Evolutionary conservation across 1,140 invertebrate species (phyloP).

Genomic region (Heliconius hewitsoni): DNA sequence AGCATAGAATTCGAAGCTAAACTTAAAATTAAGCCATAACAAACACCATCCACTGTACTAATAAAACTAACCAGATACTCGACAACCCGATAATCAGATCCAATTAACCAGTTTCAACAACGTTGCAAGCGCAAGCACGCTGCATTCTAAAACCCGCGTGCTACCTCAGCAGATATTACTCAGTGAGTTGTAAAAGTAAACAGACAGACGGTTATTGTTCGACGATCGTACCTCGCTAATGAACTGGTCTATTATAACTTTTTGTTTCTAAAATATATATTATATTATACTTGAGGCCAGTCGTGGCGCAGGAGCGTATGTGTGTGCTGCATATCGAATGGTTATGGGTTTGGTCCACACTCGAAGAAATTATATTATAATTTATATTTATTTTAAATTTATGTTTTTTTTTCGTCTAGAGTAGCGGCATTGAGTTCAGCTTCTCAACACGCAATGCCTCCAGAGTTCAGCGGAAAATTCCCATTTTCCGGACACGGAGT

Average conservation of each 20-base stretch:
- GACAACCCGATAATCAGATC: neutral
- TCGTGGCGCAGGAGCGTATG: too few relatives aligned
- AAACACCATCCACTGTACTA: neutral
- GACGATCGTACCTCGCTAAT: neutral
- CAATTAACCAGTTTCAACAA: neutral
- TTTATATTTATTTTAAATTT: too few relatives aligned
- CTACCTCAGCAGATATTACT: neutral
- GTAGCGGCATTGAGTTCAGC: too few relatives aligned
- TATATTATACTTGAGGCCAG: neutral
- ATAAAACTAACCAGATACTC: neutral
- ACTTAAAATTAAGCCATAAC: neutral
- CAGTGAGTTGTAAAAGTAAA: neutral
- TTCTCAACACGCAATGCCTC: too few relatives aligned
- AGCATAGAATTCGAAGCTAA: neutral
- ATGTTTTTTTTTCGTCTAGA: too few relatives aligned
- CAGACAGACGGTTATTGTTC: slow-evolving; percentile 2
- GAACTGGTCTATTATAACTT: neutral
- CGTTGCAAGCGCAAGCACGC: neutral
- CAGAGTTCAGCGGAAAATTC: too few relatives aligned
- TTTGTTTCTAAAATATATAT: neutral
- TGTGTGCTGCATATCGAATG: too few relatives aligned
- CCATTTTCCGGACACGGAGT: too few relatives aligned
- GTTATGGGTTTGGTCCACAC: too few relatives aligned
- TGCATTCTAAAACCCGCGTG: neutral
- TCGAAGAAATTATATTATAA: too few relatives aligned